Conservation (phyloP, 2,113 vertebrate genomes). For the Shinisaurus crocodilurus region DNA sequence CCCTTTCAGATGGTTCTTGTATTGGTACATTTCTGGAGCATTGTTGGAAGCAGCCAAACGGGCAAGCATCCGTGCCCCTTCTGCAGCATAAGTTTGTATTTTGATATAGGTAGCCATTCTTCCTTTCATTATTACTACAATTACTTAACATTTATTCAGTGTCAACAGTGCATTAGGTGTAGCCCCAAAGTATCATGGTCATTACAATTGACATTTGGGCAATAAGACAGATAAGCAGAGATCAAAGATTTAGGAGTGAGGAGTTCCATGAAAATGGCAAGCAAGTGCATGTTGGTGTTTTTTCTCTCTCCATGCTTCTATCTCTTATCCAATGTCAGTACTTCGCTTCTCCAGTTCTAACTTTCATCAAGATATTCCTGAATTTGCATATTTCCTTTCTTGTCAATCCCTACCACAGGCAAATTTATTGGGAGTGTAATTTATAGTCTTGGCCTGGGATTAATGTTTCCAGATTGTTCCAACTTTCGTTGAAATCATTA, state of each 20-base stretch:
- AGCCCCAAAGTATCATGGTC: too few relatives aligned
- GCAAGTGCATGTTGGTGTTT: too few relatives aligned
- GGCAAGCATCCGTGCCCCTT: too few relatives aligned
- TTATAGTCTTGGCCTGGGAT: not conserved
- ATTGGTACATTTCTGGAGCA: not conserved
- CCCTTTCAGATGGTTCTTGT: not conserved
- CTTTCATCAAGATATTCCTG: constrained; percentile 25
- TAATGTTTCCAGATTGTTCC: constrained; percentile 16
- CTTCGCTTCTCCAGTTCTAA: not conserved
- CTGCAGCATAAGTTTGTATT: too few relatives aligned
- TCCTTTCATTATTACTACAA: too few relatives aligned
- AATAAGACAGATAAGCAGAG: too few relatives aligned
- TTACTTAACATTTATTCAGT: too few relatives aligned
- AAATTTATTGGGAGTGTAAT: not conserved
- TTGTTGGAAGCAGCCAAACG: not conserved
- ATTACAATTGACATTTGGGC: too few relatives aligned
- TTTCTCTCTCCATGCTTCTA: too few relatives aligned
- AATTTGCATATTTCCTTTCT: not conserved
- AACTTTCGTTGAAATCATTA: constrained; percentile 26
- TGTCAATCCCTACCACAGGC: not conserved
- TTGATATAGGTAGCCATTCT: not conserved
- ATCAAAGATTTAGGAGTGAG: too few relatives aligned
- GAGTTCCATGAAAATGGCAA: too few relatives aligned
- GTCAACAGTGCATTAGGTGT: too few relatives aligned
- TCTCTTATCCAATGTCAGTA: not conserved